These are phyloP conservation scores for Coreius guichenoti DNA, from an alignment of 2,797 vertebrate genomes.

Conservation along the genomic window DNA sequence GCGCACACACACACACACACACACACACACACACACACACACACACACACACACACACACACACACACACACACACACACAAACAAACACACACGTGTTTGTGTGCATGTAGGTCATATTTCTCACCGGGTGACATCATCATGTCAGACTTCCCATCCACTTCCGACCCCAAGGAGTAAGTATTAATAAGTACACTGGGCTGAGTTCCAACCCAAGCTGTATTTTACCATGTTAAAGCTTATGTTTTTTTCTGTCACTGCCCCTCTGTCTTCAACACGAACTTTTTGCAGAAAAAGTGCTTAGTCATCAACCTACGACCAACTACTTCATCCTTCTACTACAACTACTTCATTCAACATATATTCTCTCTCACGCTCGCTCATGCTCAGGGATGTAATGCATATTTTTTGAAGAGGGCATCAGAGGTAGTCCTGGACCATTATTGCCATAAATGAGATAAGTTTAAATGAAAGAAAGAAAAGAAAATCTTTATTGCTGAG, in stretches of 20 bases:
- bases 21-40: background rate
- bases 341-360: background rate
- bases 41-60: background rate
- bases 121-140: slow-evolving; percentile 75
- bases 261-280: slow-evolving; percentile 9
- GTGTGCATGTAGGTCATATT: slow-evolving; percentile 69
- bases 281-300: slow-evolving; percentile 13
- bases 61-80: background rate
- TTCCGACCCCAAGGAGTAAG: slow-evolving; percentile 61
- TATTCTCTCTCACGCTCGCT: background rate
- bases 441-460: background rate
- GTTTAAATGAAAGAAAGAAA: background rate
- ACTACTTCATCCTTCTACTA: background rate
- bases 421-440: background rate
- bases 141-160: slow-evolving; percentile 49
- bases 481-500: background rate
- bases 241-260: slow-evolving; percentile 27
- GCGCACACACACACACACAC: background rate
- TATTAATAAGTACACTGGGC: slow-evolving; percentile 61
- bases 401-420: background rate
- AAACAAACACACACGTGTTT: background rate
- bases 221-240: slow-evolving; percentile 30
- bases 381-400: background rate
- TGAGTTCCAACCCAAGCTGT: slow-evolving; percentile 60
- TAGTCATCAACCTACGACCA: slow-evolving; percentile 29